Base-by-base conservation (phyloP, 2,888 invertebrate species). In the Lagria hirta region DNA sequence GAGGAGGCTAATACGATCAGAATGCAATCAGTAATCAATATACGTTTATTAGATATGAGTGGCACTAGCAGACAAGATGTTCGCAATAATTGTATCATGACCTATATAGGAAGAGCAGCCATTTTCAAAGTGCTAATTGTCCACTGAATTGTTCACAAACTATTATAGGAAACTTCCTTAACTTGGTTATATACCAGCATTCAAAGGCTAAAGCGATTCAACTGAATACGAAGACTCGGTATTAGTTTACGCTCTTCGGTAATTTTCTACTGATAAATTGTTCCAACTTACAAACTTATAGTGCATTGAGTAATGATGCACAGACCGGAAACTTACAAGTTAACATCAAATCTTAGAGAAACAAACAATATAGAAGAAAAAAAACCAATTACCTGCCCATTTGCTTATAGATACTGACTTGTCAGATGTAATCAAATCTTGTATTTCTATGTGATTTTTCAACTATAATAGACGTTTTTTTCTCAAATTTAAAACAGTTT, bases 71-170 rank as follows among this genome's bases (percentile, higher is more conserved):
- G 52, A 49, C 36, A 30, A n/a, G 46, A 43, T 50, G 54, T 54
- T 52, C 48, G 42, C 48, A 48, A 37, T 52, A 55, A 57, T 55
- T 55, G 51, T 54, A 54, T 52, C 43, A 48, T 54, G 55, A 56
- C 55, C 55, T 37, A 49, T 40, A 53, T 52, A 48, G 48, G 48
- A 24, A 43, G 43, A 34, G 32, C 48, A 43, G 52, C 40, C 49
- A 54, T 56, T 56, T 51, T 45, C 51, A 53, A 51, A 56, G 48
- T 52, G 52, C 52, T 53, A 57, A 57, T 54, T 57, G 54, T 54
- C 49, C 52, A 44, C 36, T 41, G 48, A 49, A 54, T 57, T 53
- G 54, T 54, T 51, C 49, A 16, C 43, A 16, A 32, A 30, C 32
- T 54, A 47, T 41, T 51, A 47, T 47, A 49, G 44, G 40, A 43